Base-by-base conservation (phyloP, 2,797 vertebrate genomes). In the Odontamblyopus rebecca region DNA sequence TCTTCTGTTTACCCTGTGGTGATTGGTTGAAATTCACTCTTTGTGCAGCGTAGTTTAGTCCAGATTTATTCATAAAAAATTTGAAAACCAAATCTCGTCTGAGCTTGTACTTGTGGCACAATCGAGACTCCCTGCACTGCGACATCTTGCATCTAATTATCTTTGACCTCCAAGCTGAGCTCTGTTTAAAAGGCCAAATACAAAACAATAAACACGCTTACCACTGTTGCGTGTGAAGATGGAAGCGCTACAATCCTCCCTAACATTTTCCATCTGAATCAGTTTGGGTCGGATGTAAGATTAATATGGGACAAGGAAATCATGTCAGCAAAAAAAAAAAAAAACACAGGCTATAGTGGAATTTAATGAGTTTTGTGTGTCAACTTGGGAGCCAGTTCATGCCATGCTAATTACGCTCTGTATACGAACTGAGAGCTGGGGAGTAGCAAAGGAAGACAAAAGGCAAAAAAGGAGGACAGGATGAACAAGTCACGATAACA, bases 291-390 rank as follows among this genome's bases (percentile, higher is more conserved):
- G 81, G 84, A 83, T 79, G 81, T 74, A 77, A 89, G 85, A 92
- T 93, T 91, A 90, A 90, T 90, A 89, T 85, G 79, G 85, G 82
- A 71, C 78, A 44, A 84, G 79, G 76, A 85, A 86, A 89, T 82
- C 18, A 63, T 79, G 84, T 86, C 83, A 83, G 89, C 59, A 18
- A 84, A 84, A 83, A 88, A 84, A 85, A 85, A 85, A 83, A 54
- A 86, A 38, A 38, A 38, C 44, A 85, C 86, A 81, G 80, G 83
- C 82, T 84, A 15, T 63, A 82, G 85, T 85, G 82, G 86, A 92
- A 89, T 92, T 90, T 92, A 92, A 93, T 93, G 91, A 92, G 90
- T 92, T 91, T 88, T 86, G 82, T 86, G 84, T 80, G 86, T 84
- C 83, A 73, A 75, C 90, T 86, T 82, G 90, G 91, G 89, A 92